Conservation (phyloP, 2,888 invertebrate species). For the Drosophila neutralis region DNA sequence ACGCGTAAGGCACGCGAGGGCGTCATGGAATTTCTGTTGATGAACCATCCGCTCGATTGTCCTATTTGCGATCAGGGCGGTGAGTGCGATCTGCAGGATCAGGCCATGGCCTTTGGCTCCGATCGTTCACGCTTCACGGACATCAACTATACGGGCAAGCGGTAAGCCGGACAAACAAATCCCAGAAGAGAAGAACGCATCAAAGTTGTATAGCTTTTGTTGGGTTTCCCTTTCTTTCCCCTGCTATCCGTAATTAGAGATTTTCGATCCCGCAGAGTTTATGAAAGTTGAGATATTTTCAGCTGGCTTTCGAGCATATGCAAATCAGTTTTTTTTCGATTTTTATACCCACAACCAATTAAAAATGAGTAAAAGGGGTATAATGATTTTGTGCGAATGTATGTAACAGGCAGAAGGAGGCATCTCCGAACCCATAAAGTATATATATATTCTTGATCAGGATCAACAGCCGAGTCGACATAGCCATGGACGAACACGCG, state of each 20-base stretch:
- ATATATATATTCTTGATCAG: too few species aligned
- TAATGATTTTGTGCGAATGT: too few species aligned
- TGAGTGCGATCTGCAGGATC: slow-evolving; percentile 97
- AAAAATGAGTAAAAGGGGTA: too few species aligned
- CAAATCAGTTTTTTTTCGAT: neutral
- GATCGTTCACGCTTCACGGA: slow-evolving; percentile 97
- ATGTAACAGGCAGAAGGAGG: too few species aligned
- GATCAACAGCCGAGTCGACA: too few species aligned
- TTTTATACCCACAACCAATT: too few species aligned
- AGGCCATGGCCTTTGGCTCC: slow-evolving; percentile 99
- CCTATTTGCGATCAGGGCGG: slow-evolving; percentile 99
- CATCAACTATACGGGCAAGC: slow-evolving; percentile 95
- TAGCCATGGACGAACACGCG: too few species aligned
- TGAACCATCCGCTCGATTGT: slow-evolving; percentile 99
- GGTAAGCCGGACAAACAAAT: slow-evolving; percentile 85
- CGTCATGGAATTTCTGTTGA: slow-evolving; percentile 99
- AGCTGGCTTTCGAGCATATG: too few species aligned
- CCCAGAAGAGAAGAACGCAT: neutral
- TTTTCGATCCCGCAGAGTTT: neutral
- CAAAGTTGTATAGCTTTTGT: neutral
- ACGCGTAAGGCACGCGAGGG: slow-evolving; percentile 92
- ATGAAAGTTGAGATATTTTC: neutral
- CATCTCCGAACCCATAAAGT: too few species aligned
- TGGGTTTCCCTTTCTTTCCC: neutral
- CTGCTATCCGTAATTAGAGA: neutral